Evolutionary conservation across 1,140 invertebrate genomes (phyloP).

Genomic region (Eurytemora carolleeae): DNA sequence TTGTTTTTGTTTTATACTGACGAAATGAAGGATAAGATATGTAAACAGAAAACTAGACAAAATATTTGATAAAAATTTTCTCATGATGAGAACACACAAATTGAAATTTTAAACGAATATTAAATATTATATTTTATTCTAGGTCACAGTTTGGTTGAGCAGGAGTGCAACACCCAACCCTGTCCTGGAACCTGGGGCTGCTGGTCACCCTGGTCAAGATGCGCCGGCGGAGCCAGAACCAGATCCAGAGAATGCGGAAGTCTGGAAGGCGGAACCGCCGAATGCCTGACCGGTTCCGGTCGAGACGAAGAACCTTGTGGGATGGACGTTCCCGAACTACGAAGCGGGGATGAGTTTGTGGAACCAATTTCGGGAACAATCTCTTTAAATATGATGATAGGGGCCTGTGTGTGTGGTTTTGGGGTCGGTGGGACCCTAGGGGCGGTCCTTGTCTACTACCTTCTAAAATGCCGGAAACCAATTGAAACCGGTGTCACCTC

Average conservation of each 20-base stretch:
- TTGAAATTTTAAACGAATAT: neutral
- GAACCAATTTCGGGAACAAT: neutral
- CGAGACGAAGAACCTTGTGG: neutral
- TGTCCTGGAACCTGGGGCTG: conserved; percentile 8
- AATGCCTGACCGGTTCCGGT: neutral
- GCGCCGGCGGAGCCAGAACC: neutral
- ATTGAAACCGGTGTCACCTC: neutral
- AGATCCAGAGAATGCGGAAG: conserved; percentile 1
- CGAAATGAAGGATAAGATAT: too few species aligned
- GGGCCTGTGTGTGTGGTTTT: conserved; percentile 10
- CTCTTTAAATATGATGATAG: neutral
- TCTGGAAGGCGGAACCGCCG: neutral
- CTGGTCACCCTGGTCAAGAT: conserved; percentile 12
- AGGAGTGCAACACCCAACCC: conserved; percentile 7
- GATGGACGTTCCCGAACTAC: neutral
- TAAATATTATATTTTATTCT: neutral
- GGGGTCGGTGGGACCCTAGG: neutral
- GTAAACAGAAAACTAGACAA: too few species aligned
- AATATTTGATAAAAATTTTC: too few species aligned
- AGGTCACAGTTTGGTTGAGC: conserved; percentile 1
- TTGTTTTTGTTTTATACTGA: too few species aligned
- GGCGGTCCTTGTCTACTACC: conserved; percentile 1
- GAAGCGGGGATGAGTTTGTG: neutral
- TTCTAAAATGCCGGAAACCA: neutral
- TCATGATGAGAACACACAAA: too few species aligned